Evolutionary conservation across 2,113 vertebrate species (phyloP).

Genomic region (Trogon melanurus): DNA sequence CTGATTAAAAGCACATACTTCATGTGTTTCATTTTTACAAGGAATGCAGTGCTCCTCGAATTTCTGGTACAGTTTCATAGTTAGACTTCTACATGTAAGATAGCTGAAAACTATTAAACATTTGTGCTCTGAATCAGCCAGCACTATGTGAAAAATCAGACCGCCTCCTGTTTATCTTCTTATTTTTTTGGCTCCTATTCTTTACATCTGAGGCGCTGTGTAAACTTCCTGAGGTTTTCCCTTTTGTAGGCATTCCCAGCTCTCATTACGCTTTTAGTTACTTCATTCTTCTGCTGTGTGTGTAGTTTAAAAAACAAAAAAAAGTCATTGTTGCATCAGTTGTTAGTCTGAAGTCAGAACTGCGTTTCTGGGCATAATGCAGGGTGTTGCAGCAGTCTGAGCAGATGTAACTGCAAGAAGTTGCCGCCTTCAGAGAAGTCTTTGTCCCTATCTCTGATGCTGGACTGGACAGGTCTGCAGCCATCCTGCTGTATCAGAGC

Average conservation of each 20-base stretch:
- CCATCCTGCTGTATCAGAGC: neutral
- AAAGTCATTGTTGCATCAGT: neutral
- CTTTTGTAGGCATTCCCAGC: neutral
- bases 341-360: neutral
- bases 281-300: neutral
- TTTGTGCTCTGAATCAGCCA: constrained; percentile 6
- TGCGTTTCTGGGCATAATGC: neutral
- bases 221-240: neutral
- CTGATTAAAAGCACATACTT: constrained; percentile 64
- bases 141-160: constrained; percentile 12
- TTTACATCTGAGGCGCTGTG: neutral
- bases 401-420: neutral
- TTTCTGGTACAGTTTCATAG: constrained; percentile 36
- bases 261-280: neutral
- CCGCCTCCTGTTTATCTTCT: neutral
- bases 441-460: neutral
- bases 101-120: constrained; percentile 49
- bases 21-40: constrained; percentile 62
- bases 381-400: neutral
- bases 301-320: neutral
- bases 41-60: constrained; percentile 40
- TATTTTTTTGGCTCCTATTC: neutral
- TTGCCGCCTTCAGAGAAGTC: neutral
- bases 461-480: neutral
- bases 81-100: neutral